A percentile compares a stretch with the other conserved stretches of the same genome.
Conservation (phyloP, 2,113 vertebrate genomes). For the Brachyhypopomus gauderio region DNA sequence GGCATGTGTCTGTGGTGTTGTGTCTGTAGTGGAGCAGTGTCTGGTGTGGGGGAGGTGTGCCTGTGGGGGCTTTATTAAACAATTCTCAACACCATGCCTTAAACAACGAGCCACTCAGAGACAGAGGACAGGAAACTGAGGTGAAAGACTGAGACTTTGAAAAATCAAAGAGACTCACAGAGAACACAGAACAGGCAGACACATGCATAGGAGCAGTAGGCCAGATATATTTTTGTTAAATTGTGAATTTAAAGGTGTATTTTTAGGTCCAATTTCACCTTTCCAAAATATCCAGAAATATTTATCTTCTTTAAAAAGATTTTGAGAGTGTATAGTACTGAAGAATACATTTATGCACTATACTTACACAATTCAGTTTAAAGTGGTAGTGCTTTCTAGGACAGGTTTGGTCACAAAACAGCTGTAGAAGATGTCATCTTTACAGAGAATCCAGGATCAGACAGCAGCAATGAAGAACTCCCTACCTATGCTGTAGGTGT, state of each 20-base stretch:
- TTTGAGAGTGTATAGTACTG: neutral
- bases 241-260: neutral
- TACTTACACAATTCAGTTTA: too few relatives aligned
- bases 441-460: too few relatives aligned
- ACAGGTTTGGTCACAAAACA: too few relatives aligned
- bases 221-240: neutral
- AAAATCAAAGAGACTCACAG: slow-evolving; percentile 52
- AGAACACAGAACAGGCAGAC: slow-evolving; percentile 23
- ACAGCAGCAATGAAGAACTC: too few relatives aligned
- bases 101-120: slow-evolving; percentile 47
- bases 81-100: slow-evolving; percentile 28
- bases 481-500: too few relatives aligned
- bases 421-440: too few relatives aligned
- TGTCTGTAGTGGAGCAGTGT: slow-evolving; percentile 2
- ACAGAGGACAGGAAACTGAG: slow-evolving; percentile 24
- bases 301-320: neutral
- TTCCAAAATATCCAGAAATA: neutral
- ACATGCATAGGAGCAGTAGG: neutral
- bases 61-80: slow-evolving; percentile 34
- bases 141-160: slow-evolving; percentile 34
- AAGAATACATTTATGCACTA: neutral
- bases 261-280: neutral
- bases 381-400: too few relatives aligned
- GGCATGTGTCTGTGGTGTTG: neutral
- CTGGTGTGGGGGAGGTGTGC: too few relatives aligned